Evolutionary conservation across 2,113 vertebrate species (phyloP).

Genomic region (Tachysurus fulvidraco): DNA sequence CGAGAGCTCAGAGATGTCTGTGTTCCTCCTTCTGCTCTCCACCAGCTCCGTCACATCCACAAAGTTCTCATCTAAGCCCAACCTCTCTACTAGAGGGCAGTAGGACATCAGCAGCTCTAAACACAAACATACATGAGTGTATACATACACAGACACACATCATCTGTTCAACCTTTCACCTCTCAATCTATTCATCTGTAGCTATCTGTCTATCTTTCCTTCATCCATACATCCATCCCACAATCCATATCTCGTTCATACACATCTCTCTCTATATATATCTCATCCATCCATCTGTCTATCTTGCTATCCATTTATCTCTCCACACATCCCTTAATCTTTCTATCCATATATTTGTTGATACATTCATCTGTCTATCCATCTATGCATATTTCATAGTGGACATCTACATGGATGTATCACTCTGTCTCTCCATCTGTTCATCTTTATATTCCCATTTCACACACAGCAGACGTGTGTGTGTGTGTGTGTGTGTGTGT

Average conservation of each 20-base stretch:
- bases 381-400: neutral
- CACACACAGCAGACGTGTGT: neutral
- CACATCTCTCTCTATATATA: too few species aligned
- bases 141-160: neutral
- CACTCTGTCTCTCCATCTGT: neutral
- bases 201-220: neutral
- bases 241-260: neutral
- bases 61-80: constrained; percentile 92
- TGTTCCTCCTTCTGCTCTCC: constrained; percentile 69
- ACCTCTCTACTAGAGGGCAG: constrained; percentile 83
- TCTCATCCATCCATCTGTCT: neutral
- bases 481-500: too few species aligned
- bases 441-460: neutral
- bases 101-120: constrained; percentile 84
- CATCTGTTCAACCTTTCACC: neutral
- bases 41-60: constrained; percentile 84
- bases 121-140: constrained; percentile 12
- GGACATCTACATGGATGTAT: neutral
- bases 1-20: constrained; percentile 40
- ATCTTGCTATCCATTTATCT: neutral
- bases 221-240: neutral
- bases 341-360: neutral
- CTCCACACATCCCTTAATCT: neutral
- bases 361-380: neutral
- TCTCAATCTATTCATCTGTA: neutral